Conservation (phyloP, 2,888 invertebrate genomes). For the Bellardia bayeri region DNA sequence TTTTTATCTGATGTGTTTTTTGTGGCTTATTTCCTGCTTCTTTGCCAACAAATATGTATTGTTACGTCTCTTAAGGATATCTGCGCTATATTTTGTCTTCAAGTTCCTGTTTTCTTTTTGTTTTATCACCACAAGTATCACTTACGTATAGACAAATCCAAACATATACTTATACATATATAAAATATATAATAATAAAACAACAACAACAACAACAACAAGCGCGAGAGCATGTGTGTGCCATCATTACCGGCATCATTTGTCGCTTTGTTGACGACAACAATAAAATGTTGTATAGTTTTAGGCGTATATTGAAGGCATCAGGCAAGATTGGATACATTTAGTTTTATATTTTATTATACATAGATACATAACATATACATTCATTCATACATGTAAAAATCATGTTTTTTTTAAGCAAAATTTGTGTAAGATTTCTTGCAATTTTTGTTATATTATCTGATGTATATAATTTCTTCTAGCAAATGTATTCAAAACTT, state of each 20-base stretch:
- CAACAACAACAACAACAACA: not conserved
- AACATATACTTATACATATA: not conserved
- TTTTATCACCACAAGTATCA: constrained; percentile 15
- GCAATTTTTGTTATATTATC: not conserved
- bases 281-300: constrained; percentile 28
- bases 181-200: too few species aligned
- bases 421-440: not conserved
- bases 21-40: not conserved
- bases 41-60: not conserved
- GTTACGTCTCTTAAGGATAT: not conserved
- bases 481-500: constrained; percentile 35
- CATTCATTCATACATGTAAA: constrained; percentile 19
- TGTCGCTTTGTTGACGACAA: constrained; percentile 38
- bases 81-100: not conserved
- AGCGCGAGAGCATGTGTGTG: constrained; percentile 45
- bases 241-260: constrained; percentile 65
- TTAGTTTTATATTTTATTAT: not conserved
- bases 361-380: not conserved
- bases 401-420: not conserved
- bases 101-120: not conserved
- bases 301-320: constrained; percentile 14
- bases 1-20: not conserved
- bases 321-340: too few species aligned
- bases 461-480: constrained; percentile 38
- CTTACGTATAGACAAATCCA: not conserved